Evolutionary conservation across 2,797 vertebrate species (phyloP).

Genomic region (Linurgus olivaceus): DNA sequence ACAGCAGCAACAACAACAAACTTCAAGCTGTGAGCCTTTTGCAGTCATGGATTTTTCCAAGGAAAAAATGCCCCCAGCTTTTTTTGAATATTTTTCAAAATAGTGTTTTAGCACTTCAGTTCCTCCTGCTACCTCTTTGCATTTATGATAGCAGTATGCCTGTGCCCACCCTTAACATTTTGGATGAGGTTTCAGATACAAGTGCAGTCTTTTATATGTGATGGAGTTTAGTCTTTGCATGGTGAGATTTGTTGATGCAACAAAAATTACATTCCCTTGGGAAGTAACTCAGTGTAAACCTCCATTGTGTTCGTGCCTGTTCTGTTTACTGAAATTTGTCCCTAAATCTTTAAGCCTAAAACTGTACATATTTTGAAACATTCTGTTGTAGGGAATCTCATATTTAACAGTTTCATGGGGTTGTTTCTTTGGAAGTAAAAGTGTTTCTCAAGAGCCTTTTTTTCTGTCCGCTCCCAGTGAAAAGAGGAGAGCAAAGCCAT

Average conservation of each 20-base stretch:
- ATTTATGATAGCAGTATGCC: background rate
- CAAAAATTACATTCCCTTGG: constrained; percentile 20
- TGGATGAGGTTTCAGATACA: background rate
- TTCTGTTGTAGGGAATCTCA: constrained; percentile 75
- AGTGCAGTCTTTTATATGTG: background rate
- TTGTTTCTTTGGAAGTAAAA: constrained; percentile 82
- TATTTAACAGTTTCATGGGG: constrained; percentile 83
- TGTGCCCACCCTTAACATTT: background rate
- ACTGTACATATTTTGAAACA: constrained; percentile 75
- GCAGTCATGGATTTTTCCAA: background rate
- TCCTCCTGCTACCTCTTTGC: background rate
- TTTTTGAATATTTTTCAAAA: background rate
- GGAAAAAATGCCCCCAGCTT: background rate
- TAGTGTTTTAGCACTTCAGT: background rate
- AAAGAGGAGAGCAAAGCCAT: constrained; percentile 81
- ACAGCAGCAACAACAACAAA: background rate
- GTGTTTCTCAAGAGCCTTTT: constrained; percentile 82
- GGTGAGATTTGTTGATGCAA: constrained; percentile 11
- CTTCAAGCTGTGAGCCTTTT: background rate
- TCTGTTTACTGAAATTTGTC: constrained; percentile 68
- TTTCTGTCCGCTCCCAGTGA: constrained; percentile 73
- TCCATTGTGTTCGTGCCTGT: constrained; percentile 9
- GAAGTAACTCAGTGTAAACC: constrained; percentile 4
- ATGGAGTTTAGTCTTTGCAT: background rate
- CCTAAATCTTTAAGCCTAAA: constrained; percentile 61